A percentile compares a stretch with the other conserved stretches of the same genome.
Conservation (phyloP, 2,797 vertebrate species). For the Melanitta fusca region DNA sequence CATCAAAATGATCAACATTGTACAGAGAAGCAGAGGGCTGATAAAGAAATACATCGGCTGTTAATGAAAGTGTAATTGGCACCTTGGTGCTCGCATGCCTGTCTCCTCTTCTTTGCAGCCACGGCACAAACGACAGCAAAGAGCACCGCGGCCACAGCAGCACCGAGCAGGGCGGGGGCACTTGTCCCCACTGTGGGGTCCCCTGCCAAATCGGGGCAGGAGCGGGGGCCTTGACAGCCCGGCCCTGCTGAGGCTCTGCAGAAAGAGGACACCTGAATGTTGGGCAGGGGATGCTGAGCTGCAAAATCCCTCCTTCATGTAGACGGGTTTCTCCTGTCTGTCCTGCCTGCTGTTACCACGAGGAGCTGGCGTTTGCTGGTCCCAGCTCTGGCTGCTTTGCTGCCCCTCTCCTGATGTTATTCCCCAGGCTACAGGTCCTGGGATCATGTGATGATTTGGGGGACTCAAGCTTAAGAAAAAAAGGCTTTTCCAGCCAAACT, state of each 20-base stretch:
- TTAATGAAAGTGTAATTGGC: neutral
- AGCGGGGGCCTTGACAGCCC: neutral
- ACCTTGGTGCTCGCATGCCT: neutral
- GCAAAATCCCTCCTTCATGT: rapidly evolving
- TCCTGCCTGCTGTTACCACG: neutral
- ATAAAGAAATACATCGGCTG: neutral
- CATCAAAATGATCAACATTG: conserved; percentile 40
- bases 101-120: neutral
- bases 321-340: neutral
- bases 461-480: neutral
- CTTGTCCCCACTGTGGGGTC: rapidly evolving
- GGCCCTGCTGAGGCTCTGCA: neutral
- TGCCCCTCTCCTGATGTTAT: neutral
- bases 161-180: rapidly evolving
- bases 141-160: neutral
- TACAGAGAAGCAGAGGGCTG: neutral
- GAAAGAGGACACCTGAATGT: neutral
- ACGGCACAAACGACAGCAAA: rapidly evolving
- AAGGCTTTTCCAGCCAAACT: neutral
- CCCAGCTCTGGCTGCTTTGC: neutral
- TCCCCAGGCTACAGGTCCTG: neutral
- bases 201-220: rapidly evolving
- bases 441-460: neutral
- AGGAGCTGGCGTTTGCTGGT: neutral
- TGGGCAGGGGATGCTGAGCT: neutral